Percentiles rank a stretch among this genome's conserved stretches.
These are phyloP conservation scores for Eulithis testata DNA, from an alignment of 2,888 invertebrate species.

Conservation along the genomic window DNA sequence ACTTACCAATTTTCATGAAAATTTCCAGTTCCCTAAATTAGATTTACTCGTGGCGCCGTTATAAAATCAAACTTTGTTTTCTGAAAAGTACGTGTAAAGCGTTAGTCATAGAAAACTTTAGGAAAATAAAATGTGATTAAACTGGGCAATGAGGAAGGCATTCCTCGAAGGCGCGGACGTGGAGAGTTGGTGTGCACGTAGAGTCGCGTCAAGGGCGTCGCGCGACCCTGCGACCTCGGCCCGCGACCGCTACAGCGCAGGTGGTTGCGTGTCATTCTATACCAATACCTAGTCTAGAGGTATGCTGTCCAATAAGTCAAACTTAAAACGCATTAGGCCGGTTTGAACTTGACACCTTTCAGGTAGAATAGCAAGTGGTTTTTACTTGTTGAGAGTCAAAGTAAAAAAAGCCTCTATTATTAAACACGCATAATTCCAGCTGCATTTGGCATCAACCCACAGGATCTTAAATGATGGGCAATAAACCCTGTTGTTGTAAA, in stretches of 20 bases:
- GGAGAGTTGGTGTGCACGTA: conserved; percentile 8
- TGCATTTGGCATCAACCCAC: too few species aligned
- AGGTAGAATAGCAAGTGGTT: too few species aligned
- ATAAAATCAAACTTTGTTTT: not conserved
- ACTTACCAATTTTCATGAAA: not conserved
- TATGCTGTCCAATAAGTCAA: too few species aligned
- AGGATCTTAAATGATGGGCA: too few species aligned
- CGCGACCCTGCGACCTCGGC: conserved; percentile 5
- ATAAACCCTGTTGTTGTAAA: too few species aligned
- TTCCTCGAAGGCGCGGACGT: conserved; percentile 8
- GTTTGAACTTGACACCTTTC: too few species aligned
- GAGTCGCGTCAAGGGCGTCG: conserved; percentile 12
- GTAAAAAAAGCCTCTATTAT: too few species aligned
- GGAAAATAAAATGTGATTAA: conserved; percentile 8
- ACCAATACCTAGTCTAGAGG: too few species aligned
- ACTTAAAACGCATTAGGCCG: too few species aligned
- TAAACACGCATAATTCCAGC: too few species aligned
- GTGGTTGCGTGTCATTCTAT: too few species aligned
- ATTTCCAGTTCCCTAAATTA: not conserved
- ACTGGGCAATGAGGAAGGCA: conserved; percentile 11
- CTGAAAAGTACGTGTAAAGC: conserved; percentile 2
- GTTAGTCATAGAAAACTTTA: conserved; percentile 7
- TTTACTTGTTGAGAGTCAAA: too few species aligned
- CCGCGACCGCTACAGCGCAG: conserved; percentile 9
- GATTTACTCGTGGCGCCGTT: not conserved